Percentiles rank a stretch among this genome's conserved stretches.
Conservation (phyloP, 1,140 invertebrate species). For the Listronotus oregonensis region DNA sequence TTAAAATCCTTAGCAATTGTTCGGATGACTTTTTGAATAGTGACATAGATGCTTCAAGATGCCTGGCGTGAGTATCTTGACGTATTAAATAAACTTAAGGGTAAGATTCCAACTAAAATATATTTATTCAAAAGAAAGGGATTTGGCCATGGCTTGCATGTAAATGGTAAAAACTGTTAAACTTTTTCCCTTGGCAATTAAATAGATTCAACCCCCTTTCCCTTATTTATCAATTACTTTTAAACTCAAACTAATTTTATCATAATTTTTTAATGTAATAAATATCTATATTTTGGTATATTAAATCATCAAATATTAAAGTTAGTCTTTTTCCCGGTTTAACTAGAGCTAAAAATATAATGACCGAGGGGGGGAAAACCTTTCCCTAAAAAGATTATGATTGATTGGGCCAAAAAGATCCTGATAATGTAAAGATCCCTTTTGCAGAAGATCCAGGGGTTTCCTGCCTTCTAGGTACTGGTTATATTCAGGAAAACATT, state of each 20-base stretch:
- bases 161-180: too few species aligned
- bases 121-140: slow-evolving; percentile 4
- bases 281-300: too few species aligned
- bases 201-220: too few species aligned
- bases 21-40: slow-evolving; percentile 34
- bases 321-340: too few species aligned
- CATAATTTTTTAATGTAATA: too few species aligned
- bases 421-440: slow-evolving; percentile 40
- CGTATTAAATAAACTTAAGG: slow-evolving; percentile 37
- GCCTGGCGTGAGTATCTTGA: slow-evolving; percentile 36
- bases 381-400: slow-evolving; percentile 40
- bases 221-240: too few species aligned
- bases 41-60: slow-evolving; percentile 31
- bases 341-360: slow-evolving; percentile 18
- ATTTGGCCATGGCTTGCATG: too few species aligned
- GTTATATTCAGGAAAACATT: neutral
- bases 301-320: too few species aligned
- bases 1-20: slow-evolving; percentile 30
- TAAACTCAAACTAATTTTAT: too few species aligned
- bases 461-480: slow-evolving; percentile 30
- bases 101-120: slow-evolving; percentile 2
- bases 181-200: too few species aligned
- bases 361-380: slow-evolving; percentile 15
- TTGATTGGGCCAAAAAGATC: slow-evolving; percentile 44
- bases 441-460: slow-evolving; percentile 42